Percentiles rank a stretch among this genome's conserved stretches.
Evolutionary conservation across 1,140 invertebrate species (phyloP).

Genomic region (Drosophila burlai): DNA sequence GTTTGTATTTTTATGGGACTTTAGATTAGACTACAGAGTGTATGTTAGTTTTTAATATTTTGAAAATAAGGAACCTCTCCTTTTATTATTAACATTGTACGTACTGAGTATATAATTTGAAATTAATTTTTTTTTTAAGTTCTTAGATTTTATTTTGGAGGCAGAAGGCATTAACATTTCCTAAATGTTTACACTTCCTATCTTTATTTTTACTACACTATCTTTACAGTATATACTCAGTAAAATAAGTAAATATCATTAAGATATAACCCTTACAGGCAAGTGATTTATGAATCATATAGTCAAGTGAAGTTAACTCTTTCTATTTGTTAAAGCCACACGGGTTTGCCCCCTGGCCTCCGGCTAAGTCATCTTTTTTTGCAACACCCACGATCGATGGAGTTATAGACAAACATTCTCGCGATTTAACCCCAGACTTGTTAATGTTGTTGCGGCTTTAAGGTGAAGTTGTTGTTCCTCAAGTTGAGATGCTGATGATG

Average conservation of each 20-base stretch:
- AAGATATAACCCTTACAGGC: not conserved
- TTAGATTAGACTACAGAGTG: not conserved
- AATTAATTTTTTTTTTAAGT: too few species aligned
- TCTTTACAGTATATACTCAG: not conserved
- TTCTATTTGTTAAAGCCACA: constrained; percentile 7
- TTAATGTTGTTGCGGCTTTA: constrained; percentile 11
- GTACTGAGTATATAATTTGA: too few species aligned
- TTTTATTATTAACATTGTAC: too few species aligned
- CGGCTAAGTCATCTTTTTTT: constrained; percentile 12
- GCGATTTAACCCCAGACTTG: constrained; percentile 40
- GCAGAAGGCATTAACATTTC: too few species aligned
- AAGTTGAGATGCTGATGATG: constrained; percentile 64
- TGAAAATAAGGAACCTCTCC: too few species aligned
- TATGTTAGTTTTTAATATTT: too few species aligned
- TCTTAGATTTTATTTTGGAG: too few species aligned
- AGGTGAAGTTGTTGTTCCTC: constrained; percentile 6
- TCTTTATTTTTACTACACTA: too few species aligned
- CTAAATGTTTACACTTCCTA: too few species aligned
- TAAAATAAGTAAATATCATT: constrained; percentile 1
- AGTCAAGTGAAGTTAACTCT: not conserved
- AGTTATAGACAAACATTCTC: constrained; percentile 28
- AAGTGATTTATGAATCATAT: not conserved
- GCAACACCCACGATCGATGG: constrained; percentile 32
- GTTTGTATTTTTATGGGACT: not conserved
- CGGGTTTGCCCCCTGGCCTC: constrained; percentile 4